These are phyloP conservation scores for Brachyistius frenatus DNA, from an alignment of 2,113 vertebrate species.

Conservation along the genomic window DNA sequence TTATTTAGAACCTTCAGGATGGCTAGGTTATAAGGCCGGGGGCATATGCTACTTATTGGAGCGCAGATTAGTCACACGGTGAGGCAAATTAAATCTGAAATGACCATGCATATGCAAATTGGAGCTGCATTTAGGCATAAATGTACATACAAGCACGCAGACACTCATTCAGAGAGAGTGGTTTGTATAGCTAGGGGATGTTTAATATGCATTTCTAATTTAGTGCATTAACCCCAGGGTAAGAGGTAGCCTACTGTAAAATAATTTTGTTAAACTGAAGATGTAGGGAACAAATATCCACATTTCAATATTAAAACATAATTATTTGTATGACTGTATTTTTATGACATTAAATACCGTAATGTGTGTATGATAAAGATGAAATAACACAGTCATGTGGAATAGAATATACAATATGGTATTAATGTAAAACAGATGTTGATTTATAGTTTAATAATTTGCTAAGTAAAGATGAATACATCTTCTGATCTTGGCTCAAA, in stretches of 20 bases:
- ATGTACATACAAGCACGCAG: slow-evolving; percentile 48
- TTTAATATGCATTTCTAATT: slow-evolving; percentile 70
- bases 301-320: slow-evolving; percentile 13
- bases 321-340: slow-evolving; percentile 17
- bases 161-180: slow-evolving; percentile 35
- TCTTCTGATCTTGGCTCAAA: neutral
- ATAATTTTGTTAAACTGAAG: slow-evolving; percentile 51
- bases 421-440: slow-evolving; percentile 31
- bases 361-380: slow-evolving; percentile 13
- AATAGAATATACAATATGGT: slow-evolving; percentile 17
- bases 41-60: slow-evolving; percentile 77
- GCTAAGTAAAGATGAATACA: slow-evolving; percentile 12
- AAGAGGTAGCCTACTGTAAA: slow-evolving; percentile 50
- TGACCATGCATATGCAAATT: slow-evolving; percentile 80
- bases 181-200: slow-evolving; percentile 59
- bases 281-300: slow-evolving; percentile 43
- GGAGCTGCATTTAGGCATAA: slow-evolving; percentile 57
- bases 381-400: slow-evolving; percentile 8
- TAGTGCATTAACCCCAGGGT: slow-evolving; percentile 51
- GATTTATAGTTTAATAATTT: slow-evolving; percentile 39
- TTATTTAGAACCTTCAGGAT: slow-evolving; percentile 63
- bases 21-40: slow-evolving; percentile 54
- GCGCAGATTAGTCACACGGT: slow-evolving; percentile 76
- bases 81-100: slow-evolving; percentile 78
- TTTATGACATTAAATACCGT: slow-evolving; percentile 5